Conservation (phyloP, 2,113 vertebrate genomes). For the Pongo abelii region DNA sequence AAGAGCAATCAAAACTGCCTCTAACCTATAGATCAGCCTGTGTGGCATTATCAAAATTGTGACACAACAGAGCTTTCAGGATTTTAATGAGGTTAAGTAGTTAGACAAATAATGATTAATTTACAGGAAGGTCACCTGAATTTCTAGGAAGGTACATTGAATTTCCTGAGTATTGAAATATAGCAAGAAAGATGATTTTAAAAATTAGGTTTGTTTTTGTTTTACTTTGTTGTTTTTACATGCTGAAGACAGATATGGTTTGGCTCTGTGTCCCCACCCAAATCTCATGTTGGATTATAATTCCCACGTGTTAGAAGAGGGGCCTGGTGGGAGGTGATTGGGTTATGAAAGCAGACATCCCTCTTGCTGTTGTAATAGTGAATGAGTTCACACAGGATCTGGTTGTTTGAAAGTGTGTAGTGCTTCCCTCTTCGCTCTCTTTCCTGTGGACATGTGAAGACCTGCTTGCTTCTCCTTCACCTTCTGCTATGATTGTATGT, state of each 20-base stretch:
- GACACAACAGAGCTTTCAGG: neutral
- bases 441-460: too few relatives aligned
- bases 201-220: neutral
- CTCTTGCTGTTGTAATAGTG: too few relatives aligned
- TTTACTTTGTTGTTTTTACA: neutral
- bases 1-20: neutral
- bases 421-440: too few relatives aligned
- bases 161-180: neutral
- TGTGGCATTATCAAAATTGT: constrained; percentile 1
- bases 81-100: constrained; percentile 25
- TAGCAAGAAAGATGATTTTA: neutral
- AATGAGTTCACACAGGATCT: too few relatives aligned
- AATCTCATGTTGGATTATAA: too few relatives aligned
- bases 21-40: neutral
- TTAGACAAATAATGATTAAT: constrained; percentile 34
- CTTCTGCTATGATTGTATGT: too few relatives aligned
- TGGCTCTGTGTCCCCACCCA: too few relatives aligned
- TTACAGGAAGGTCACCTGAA: neutral
- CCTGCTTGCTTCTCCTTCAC: too few relatives aligned
- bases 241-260: neutral
- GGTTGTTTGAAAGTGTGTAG: too few relatives aligned
- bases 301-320: too few relatives aligned
- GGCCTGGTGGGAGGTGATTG: too few relatives aligned
- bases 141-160: neutral
- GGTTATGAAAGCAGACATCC: too few relatives aligned